A percentile compares a stretch with the other conserved stretches of the same genome.
Conservation (phyloP, 1,140 invertebrate genomes). For the Dreissena rostriformis region DNA sequence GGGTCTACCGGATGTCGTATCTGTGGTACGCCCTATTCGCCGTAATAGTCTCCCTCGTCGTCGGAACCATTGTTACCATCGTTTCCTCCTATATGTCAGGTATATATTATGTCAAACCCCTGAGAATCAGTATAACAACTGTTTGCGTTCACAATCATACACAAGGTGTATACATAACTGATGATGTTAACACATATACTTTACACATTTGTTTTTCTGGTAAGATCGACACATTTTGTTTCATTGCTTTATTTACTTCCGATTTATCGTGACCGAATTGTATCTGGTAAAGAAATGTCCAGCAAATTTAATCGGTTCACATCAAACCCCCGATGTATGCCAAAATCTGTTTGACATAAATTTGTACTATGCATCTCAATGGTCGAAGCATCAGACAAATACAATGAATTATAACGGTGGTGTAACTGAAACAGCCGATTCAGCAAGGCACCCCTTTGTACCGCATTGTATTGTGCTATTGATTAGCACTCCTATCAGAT, state of each 20-base stretch:
- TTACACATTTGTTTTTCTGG: not conserved
- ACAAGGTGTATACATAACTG: not conserved
- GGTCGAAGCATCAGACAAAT: too few species aligned
- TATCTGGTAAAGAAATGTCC: not conserved
- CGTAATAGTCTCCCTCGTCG: slow-evolving; percentile 56
- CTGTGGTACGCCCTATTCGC: slow-evolving; percentile 67
- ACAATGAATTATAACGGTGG: too few species aligned
- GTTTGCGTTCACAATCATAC: too few species aligned
- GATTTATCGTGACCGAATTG: not conserved
- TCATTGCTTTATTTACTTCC: not conserved
- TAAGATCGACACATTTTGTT: not conserved
- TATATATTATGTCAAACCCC: not conserved
- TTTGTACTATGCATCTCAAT: too few species aligned
- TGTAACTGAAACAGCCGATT: too few species aligned
- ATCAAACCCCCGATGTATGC: too few species aligned
- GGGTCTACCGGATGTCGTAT: slow-evolving; percentile 68
- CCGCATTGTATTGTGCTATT: too few species aligned
- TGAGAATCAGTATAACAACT: not conserved
- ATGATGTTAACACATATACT: too few species aligned
- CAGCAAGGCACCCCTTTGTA: too few species aligned
- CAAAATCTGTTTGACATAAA: too few species aligned
- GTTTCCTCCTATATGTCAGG: slow-evolving; percentile 55
- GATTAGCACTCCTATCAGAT: too few species aligned
- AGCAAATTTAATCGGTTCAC: too few species aligned
- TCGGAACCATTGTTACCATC: slow-evolving; percentile 54